Percentiles rank a stretch among this genome's conserved stretches.
These are phyloP conservation scores for Leucophenga maculata DNA, from an alignment of 2,888 invertebrate species.

Conservation along the genomic window DNA sequence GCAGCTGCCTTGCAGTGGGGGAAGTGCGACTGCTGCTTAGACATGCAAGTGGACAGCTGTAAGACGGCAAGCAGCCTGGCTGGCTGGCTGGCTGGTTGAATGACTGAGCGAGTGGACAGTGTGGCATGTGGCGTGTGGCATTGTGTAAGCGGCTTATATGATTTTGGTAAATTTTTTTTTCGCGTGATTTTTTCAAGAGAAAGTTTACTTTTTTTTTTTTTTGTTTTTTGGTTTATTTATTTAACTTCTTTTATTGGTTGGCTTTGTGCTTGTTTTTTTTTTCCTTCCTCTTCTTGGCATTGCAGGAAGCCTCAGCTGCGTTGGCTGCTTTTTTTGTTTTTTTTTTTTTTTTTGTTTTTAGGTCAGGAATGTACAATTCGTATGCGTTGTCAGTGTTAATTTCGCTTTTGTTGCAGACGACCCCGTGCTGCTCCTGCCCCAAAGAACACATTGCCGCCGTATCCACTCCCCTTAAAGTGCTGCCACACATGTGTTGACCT, in stretches of 20 bases:
- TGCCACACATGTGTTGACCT: constrained; percentile 35
- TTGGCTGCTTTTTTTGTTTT: constrained; percentile 25
- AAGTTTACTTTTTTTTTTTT: constrained; percentile 47
- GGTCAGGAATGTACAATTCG: not conserved
- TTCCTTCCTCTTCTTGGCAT: constrained; percentile 28
- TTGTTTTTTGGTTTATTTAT: constrained; percentile 7
- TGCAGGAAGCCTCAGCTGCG: constrained; percentile 23
- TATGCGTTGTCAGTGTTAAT: constrained; percentile 10
- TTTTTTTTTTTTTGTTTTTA: not conserved
- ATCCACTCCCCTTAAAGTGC: not conserved
- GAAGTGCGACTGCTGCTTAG: constrained; percentile 21
- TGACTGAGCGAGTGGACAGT: constrained; percentile 18
- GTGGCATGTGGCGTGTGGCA: constrained; percentile 15
- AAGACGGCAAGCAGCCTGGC: too few species aligned
- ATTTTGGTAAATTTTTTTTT: constrained; percentile 14
- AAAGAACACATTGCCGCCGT: constrained; percentile 24
- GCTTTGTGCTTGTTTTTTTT: constrained; percentile 9
- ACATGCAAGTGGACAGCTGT: constrained; percentile 15
- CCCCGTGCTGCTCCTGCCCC: too few species aligned
- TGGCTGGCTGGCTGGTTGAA: not conserved
- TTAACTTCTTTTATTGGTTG: not conserved
- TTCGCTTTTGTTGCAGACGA: constrained; percentile 20
- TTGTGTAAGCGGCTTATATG: constrained; percentile 14
- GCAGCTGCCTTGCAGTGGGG: not conserved
- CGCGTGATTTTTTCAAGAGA: constrained; percentile 48